phyloP scores from a whole-genome alignment of 2,888 invertebrate genomes.

The Drosophila antonietae region DNA sequence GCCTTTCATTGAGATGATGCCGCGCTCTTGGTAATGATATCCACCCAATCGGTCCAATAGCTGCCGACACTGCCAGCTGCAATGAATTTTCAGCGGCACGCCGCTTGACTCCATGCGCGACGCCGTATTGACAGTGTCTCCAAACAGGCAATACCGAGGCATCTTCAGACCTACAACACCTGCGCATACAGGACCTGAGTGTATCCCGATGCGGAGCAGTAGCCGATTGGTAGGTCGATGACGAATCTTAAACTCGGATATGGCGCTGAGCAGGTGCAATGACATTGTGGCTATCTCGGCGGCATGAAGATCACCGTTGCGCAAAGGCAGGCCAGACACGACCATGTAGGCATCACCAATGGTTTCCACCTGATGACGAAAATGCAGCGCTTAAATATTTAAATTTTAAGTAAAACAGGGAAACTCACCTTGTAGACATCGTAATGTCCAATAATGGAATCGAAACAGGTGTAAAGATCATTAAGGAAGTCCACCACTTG shows the following conservation, averaged over 20 bases:
- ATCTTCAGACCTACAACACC: conserved; percentile 97
- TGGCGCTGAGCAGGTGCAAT: conserved; percentile 92
- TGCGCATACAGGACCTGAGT: conserved; percentile 96
- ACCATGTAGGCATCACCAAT: conserved; percentile 98
- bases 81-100: conserved; percentile 92
- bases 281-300: conserved; percentile 98
- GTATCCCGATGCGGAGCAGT: conserved; percentile 94
- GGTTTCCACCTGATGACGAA: conserved; percentile 87
- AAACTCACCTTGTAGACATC: conserved; percentile 93
- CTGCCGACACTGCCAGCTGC: conserved; percentile 90
- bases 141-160: conserved; percentile 96
- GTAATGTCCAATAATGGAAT: conserved; percentile 96
- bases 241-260: conserved; percentile 93
- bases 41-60: conserved; percentile 90
- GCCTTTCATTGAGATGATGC: conserved; percentile 92
- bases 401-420: background rate
- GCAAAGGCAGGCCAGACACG: conserved; percentile 94
- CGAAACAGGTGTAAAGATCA: conserved; percentile 97
- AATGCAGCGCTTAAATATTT: rapidly evolving
- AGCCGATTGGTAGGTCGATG: conserved; percentile 94
- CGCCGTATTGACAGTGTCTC: conserved; percentile 96
- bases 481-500: conserved; percentile 97
- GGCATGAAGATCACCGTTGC: conserved; percentile 95
- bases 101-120: conserved; percentile 95
- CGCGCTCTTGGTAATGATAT: conserved; percentile 90